Conservation (phyloP, 2,113 vertebrate genomes). For the Glaucidium brasilianum region DNA sequence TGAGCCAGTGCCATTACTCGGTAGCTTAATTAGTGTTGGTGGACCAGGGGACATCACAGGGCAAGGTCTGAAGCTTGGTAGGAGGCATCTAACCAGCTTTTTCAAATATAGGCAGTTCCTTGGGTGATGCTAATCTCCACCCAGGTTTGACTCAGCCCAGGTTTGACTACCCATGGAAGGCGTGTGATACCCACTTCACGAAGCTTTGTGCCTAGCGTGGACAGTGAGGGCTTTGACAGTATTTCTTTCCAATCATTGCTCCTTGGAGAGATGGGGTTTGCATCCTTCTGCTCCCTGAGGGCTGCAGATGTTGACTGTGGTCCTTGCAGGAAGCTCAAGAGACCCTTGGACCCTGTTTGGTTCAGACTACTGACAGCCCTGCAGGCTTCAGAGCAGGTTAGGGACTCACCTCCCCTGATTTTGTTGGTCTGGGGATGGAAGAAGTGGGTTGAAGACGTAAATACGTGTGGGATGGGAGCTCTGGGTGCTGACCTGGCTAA, state of each 20-base stretch:
- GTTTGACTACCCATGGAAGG: not conserved
- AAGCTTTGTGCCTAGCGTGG: not conserved
- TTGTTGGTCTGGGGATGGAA: not conserved
- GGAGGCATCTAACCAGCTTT: not conserved
- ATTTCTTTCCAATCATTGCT: rapidly evolving
- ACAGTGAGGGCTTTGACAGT: not conserved
- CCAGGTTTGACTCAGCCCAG: not conserved
- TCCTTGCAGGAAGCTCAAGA: not conserved
- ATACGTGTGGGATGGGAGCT: not conserved
- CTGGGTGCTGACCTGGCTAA: not conserved
- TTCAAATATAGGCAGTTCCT: not conserved
- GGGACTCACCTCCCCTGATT: not conserved
- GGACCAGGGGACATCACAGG: not conserved
- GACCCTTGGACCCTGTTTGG: not conserved
- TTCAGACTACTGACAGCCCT: not conserved
- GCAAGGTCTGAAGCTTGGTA: not conserved
- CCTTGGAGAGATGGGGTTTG: not conserved
- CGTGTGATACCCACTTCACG: too few relatives aligned
- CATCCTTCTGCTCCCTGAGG: not conserved
- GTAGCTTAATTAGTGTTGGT: not conserved
- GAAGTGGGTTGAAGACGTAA: not conserved
- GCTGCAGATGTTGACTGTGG: not conserved
- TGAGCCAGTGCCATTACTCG: rapidly evolving
- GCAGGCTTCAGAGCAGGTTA: not conserved
- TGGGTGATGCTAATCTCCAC: not conserved